Evolutionary conservation across 2,888 invertebrate genomes (phyloP).

Genomic region (Calliphora vomitoria): DNA sequence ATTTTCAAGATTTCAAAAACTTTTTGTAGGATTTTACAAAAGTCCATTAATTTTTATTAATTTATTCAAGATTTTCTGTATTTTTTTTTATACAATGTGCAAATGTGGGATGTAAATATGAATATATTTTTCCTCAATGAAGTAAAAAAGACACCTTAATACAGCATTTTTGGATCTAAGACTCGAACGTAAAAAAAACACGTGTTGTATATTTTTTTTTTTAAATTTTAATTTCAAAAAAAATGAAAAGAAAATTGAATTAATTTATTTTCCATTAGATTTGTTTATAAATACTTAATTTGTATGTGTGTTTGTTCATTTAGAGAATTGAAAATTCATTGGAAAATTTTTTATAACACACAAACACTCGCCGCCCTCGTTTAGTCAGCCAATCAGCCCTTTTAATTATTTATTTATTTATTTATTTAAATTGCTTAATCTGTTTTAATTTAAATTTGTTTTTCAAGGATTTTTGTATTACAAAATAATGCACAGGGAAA

Average conservation of each 20-base stretch:
- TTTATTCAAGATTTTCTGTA: not conserved
- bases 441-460: not conserved
- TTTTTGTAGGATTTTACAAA: not conserved
- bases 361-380: not conserved
- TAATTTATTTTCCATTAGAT: conserved; percentile 57
- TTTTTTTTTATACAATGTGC: not conserved
- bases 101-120: not conserved
- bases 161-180: not conserved
- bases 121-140: not conserved
- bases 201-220: conserved; percentile 29
- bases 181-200: not conserved
- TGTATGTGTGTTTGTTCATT: not conserved
- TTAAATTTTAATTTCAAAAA: not conserved
- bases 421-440: conserved; percentile 24
- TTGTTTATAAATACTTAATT: conserved; percentile 50
- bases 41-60: not conserved
- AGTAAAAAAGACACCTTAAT: not conserved
- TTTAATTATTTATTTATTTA: conserved; percentile 24
- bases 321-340: not conserved
- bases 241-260: conserved; percentile 23
- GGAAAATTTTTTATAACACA: not conserved
- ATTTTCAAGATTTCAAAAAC: no score
- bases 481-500: not conserved
- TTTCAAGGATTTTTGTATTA: conserved; percentile 29
- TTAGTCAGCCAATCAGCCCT: conserved; percentile 16